Base-by-base conservation (phyloP, 2,888 invertebrate species). In the Drosophila cracens region DNA sequence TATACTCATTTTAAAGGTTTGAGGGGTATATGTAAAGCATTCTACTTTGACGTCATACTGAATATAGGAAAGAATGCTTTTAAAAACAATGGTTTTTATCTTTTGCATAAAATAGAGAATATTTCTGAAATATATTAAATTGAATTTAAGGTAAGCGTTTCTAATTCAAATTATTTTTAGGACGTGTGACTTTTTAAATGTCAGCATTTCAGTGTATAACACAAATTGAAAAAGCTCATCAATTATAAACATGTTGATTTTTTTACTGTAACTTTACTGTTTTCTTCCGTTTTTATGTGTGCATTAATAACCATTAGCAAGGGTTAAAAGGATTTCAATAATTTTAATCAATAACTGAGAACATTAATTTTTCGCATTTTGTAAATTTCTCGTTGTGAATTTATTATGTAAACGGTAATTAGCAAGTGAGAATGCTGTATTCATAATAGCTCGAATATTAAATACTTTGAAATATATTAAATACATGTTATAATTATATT, bases 281-380 rank as follows among this genome's bases (percentile, higher is more conserved):
- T 62, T 52, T 59, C n/a, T 40, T 13, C 11, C 11, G 31, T 31
- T 31, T 18, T 40, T n/a, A 56, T 33, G 36, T 29, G 27, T 27
- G 61, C 31, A 58, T 81, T 67, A 59, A 78, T 85, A 74, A 69
- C 48, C 62, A 80, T 78, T 73, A 48, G 49, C 57, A 54, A 54
- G 66, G 62, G 63, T 74, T 74, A 79, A 76, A 62, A 65, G 66
- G 58, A 76, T 74, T 81, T 77, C 38, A 76, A 73, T 74, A 65
- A 66, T 71, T 84, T 74, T 74, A 83, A 76, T 76, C 87, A 87
- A 82, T 88, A 75, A 75, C 66, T 53, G 46, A 48, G 49, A 57
- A 33, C 66, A 74, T 72, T 78, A 74, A 67, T 80, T 78, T 76
- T 64, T 33, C 72, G 18, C 43, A 38, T 43, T 27, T 33, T 60